Base-by-base conservation (phyloP, 2,888 invertebrate genomes). In the Ptilodon capucinus region DNA sequence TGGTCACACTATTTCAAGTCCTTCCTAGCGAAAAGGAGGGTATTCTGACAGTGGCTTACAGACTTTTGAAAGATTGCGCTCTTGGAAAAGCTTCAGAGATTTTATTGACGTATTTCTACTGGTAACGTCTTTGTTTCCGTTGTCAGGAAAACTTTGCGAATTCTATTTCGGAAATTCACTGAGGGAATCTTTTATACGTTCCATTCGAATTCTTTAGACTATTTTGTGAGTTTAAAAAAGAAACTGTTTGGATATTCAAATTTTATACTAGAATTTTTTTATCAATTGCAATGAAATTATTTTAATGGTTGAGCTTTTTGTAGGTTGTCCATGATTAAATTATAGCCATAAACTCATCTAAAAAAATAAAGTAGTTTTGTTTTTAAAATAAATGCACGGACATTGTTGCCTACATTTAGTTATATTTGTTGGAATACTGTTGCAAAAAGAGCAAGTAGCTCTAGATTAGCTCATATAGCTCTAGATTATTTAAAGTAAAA, bases 11-110 rank as follows among this genome's bases (percentile, higher is more conserved):
- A 72, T 75, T 71, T 81, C 71, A 73, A 81, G 79, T 73, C 73
- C 70, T 75, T 81, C 85, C 81, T 68, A 76, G 73, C 75, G 74
- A 76, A 76, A 71, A 73, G 75, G 71, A 70, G 62, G 67, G 64
- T 59, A 54, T 49, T 64, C 68, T 73, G 68, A 65, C 68, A 61
- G 64, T 65, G 74, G 80, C 82, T 81, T 78, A 81, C 73, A 74
- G 75, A 79, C 78, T 79, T 78, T 74, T 74, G 74, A 76, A 74
- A 76, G 74, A 70, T 75, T 71, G 72, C 61, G 70, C 79, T 76
- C 77, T 81, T 78, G 79, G 71, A 71, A 74, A 74, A 69, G 72
- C 72, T 71, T 64, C 72, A 68, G 71, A 74, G 74, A 73, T 73
- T 81, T 77, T 79, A 79, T 75, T 74, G 77, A 74, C 68, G 74